Evolutionary conservation across 2,888 invertebrate species (phyloP).

Genomic region (Sminthurinus aureus): DNA sequence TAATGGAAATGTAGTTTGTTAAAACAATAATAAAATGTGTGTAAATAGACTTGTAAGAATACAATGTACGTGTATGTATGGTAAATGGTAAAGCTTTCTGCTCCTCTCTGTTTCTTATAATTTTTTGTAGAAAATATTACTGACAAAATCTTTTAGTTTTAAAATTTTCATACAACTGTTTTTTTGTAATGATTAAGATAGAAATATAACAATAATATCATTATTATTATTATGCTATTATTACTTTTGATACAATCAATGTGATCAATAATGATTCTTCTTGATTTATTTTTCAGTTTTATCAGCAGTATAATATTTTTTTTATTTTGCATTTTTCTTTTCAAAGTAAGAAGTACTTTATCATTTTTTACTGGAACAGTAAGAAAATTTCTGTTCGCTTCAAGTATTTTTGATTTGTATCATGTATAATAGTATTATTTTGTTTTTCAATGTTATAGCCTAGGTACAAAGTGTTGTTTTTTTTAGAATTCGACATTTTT

Average conservation of each 20-base stretch:
- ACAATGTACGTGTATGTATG: background rate
- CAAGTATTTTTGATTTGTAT: background rate
- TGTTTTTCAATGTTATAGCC: conserved; percentile 10
- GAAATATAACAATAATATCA: background rate
- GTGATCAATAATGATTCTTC: background rate
- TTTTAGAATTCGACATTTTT: conserved; percentile 23
- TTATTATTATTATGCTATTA: background rate
- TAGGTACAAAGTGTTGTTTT: conserved; percentile 21
- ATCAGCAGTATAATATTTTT: background rate
- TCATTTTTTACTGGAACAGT: background rate
- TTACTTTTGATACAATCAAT: background rate
- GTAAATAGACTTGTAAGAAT: background rate
- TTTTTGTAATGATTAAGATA: background rate
- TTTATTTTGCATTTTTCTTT: background rate
- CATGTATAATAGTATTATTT: background rate
- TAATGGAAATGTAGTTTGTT: no score
- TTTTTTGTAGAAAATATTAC: background rate
- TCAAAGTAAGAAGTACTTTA: background rate
- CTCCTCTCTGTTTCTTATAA: background rate
- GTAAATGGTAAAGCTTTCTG: background rate
- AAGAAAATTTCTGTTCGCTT: background rate
- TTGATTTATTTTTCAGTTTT: conserved; percentile 1
- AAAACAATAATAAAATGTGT: background rate
- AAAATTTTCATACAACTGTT: background rate
- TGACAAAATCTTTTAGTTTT: background rate